Conservation (phyloP, 2,888 invertebrate genomes). For the Diarsia dahlii region DNA sequence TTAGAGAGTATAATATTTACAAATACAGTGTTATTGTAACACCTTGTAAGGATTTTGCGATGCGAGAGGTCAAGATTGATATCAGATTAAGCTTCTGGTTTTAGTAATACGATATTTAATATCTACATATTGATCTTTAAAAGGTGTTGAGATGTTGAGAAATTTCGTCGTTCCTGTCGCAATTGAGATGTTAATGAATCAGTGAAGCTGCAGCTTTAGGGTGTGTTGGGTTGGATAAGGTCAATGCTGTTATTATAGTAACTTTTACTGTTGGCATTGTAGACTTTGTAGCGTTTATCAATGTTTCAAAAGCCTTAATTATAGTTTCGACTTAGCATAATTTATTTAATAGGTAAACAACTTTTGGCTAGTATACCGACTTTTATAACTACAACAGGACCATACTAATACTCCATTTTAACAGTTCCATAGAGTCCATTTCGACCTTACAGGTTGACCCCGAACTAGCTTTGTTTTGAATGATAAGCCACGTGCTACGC, state of each 20-base stretch:
- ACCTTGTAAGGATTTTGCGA: slow-evolving; percentile 45
- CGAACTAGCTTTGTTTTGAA: slow-evolving; percentile 57
- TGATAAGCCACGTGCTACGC: slow-evolving; percentile 65
- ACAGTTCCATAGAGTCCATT: slow-evolving; percentile 10
- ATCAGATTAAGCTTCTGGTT: slow-evolving; percentile 52
- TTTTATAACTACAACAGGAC: neutral
- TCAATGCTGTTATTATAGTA: slow-evolving; percentile 17
- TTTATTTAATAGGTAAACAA: neutral
- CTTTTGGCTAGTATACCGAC: neutral
- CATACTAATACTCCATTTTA: neutral
- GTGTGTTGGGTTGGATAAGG: slow-evolving; percentile 17
- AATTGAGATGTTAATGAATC: slow-evolving; percentile 40
- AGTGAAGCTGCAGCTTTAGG: slow-evolving; percentile 21
- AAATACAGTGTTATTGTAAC: slow-evolving; percentile 49
- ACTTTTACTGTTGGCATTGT: slow-evolving; percentile 12
- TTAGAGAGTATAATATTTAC: slow-evolving; percentile 54
- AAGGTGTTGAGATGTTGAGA: slow-evolving; percentile 52
- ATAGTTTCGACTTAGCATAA: neutral
- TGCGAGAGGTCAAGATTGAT: slow-evolving; percentile 53
- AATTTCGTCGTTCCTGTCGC: slow-evolving; percentile 41
- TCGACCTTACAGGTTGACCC: slow-evolving; percentile 39
- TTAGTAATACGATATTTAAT: slow-evolving; percentile 47
- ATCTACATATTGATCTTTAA: slow-evolving; percentile 54
- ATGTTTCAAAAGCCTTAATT: slow-evolving; percentile 28
- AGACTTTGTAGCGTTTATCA: slow-evolving; percentile 8